phyloP scores from a whole-genome alignment of 2,113 vertebrate species.

The Chloropsis hardwickii region DNA sequence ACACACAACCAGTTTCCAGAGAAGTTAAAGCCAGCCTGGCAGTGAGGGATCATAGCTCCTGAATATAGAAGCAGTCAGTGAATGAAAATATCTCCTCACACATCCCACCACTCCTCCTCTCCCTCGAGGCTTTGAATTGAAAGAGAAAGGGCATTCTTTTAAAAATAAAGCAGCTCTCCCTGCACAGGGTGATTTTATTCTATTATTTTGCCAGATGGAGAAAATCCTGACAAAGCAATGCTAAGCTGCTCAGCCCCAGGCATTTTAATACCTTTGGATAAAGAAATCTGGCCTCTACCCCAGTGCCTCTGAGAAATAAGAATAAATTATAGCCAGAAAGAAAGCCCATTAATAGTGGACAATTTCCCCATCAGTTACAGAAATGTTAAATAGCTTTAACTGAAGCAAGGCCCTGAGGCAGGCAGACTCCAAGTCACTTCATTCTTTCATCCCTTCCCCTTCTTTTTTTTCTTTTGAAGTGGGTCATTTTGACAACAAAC shows the following conservation, averaged over 20 bases:
- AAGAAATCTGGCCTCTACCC: not conserved
- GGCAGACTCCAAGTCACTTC: not conserved
- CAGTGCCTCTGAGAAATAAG: not conserved
- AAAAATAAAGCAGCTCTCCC: not conserved
- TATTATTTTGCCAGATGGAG: conserved; percentile 10
- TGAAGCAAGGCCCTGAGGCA: not conserved
- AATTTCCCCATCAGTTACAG: not conserved
- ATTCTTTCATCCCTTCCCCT: not conserved
- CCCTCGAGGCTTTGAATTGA: not conserved
- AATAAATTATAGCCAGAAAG: conserved; percentile 15
- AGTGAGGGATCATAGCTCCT: not conserved
- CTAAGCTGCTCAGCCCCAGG: conserved; percentile 8
- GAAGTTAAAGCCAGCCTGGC: not conserved
- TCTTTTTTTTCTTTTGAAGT: not conserved
- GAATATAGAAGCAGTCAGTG: not conserved
- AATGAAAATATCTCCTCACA: not conserved
- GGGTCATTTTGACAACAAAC: not conserved
- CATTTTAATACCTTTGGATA: not conserved
- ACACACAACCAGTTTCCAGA: not conserved
- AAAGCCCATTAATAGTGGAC: not conserved
- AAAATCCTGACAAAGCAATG: conserved; percentile 18
- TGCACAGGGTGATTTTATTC: not conserved
- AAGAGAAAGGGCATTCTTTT: not conserved
- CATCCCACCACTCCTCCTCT: not conserved
- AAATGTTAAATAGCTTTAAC: not conserved